A percentile compares a stretch with the other conserved stretches of the same genome.
Conservation (phyloP, 2,113 vertebrate genomes). For the Bos indicus region DNA sequence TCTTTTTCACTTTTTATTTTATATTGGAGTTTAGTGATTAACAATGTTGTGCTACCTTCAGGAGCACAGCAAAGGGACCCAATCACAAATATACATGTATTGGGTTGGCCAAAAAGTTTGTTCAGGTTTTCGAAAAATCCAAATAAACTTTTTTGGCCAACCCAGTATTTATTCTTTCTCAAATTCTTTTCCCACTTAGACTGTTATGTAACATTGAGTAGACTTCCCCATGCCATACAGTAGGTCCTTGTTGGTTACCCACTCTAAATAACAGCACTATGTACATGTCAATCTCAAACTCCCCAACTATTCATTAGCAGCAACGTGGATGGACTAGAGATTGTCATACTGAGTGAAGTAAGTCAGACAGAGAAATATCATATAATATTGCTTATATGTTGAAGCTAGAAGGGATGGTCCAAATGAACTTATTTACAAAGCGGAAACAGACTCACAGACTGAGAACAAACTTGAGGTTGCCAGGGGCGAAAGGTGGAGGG, state of each 20-base stretch:
- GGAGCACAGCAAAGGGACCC: not conserved
- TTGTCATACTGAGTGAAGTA: not conserved
- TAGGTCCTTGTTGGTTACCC: not conserved
- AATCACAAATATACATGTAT: not conserved
- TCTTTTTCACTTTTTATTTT: not conserved
- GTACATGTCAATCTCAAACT: not conserved
- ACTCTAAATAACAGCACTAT: not conserved
- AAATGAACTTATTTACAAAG: not conserved
- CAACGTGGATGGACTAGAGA: not conserved
- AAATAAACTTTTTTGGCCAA: not conserved
- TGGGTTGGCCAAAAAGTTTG: not conserved
- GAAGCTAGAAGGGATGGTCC: not conserved
- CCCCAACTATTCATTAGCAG: not conserved
- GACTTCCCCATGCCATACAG: not conserved
- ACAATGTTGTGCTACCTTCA: not conserved
- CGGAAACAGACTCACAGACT: not conserved
- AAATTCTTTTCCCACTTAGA: not conserved
- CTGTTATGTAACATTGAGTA: not conserved
- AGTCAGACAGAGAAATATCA: not conserved
- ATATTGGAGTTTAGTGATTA: not conserved
- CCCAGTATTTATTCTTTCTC: not conserved
- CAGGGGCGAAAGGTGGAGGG: not conserved
- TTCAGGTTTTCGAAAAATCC: not conserved
- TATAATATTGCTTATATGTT: not conserved
- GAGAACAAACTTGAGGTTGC: not conserved